Conservation (phyloP, 2,113 vertebrate genomes). For the Cyanoderma ruficeps region DNA sequence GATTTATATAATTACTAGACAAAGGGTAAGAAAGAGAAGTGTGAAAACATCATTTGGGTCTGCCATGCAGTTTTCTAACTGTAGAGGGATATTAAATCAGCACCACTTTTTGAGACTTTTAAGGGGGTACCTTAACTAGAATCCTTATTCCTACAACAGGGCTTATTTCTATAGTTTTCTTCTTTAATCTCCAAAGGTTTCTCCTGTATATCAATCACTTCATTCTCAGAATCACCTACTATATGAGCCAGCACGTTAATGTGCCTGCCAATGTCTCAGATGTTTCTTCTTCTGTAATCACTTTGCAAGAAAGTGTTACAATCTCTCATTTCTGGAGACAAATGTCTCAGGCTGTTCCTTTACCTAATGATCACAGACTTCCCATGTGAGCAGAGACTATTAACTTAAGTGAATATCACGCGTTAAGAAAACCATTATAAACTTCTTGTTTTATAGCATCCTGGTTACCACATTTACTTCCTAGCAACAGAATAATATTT, state of each 20-base stretch:
- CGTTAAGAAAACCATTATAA: neutral
- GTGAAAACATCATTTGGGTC: accelerated
- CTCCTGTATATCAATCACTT: neutral
- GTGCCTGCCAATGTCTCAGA: neutral
- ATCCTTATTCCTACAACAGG: neutral
- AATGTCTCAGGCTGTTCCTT: neutral
- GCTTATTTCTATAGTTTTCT: neutral
- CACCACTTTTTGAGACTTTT: neutral
- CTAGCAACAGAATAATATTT: conserved; percentile 38
- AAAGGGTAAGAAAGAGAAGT: neutral
- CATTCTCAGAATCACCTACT: neutral
- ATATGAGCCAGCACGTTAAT: neutral
- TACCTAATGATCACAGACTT: neutral
- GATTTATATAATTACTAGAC: neutral
- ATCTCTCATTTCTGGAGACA: neutral
- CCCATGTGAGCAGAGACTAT: neutral
- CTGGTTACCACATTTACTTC: neutral
- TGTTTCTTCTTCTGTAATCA: neutral
- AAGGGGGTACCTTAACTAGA: neutral
- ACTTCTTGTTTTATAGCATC: neutral
- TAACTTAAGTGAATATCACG: neutral
- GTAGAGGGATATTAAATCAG: neutral
- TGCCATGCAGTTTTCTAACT: neutral
- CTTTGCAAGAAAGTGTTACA: neutral
- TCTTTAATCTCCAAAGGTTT: neutral